phyloP scores from a whole-genome alignment of 64 coral and sea anemone genomes.

The Cladopsammia gracilis region DNA sequence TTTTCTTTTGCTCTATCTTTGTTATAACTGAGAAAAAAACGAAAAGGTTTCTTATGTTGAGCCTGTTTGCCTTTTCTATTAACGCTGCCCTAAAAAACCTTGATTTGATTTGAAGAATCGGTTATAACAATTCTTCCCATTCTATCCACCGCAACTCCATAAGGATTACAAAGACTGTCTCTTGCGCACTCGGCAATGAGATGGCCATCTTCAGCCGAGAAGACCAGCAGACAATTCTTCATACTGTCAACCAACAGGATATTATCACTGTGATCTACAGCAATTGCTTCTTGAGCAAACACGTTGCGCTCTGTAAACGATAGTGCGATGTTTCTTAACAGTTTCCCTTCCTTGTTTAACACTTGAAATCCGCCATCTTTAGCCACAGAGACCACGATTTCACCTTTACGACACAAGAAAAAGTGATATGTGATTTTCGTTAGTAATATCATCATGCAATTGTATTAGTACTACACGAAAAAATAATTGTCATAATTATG shows the following conservation, averaged over 20 bases:
- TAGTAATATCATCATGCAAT: too few species aligned
- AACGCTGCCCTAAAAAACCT: slow-evolving; percentile 30
- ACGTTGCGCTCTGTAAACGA: slow-evolving; percentile 1
- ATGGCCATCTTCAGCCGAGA: slow-evolving; percentile 59
- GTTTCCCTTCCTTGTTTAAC: slow-evolving; percentile 46
- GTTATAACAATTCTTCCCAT: slow-evolving; percentile 68
- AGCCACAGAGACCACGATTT: slow-evolving; percentile 65
- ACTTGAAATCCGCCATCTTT: slow-evolving; percentile 78
- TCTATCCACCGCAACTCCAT: slow-evolving; percentile 72
- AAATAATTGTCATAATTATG: too few species aligned
- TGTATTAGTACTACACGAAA: too few species aligned
- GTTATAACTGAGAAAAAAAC: too few species aligned
- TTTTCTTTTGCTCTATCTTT: too few species aligned
- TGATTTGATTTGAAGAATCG: slow-evolving; percentile 77
- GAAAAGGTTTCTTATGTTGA: background rate
- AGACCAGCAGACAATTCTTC: slow-evolving; percentile 59
- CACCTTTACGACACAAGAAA: slow-evolving; percentile 36
- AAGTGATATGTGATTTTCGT: too few species aligned
- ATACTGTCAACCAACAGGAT: slow-evolving; percentile 77
- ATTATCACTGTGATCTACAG: slow-evolving; percentile 67
- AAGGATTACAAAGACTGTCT: slow-evolving; percentile 57
- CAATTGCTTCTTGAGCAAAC: slow-evolving; percentile 67
- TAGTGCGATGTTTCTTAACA: slow-evolving; percentile 39
- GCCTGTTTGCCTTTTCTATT: background rate
- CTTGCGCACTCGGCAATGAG: slow-evolving; percentile 76